Evolutionary conservation across 2,888 invertebrate genomes (phyloP), one percentile per base, ranked within the genome.

Genomic region (Nymphalis polychloros): DNA sequence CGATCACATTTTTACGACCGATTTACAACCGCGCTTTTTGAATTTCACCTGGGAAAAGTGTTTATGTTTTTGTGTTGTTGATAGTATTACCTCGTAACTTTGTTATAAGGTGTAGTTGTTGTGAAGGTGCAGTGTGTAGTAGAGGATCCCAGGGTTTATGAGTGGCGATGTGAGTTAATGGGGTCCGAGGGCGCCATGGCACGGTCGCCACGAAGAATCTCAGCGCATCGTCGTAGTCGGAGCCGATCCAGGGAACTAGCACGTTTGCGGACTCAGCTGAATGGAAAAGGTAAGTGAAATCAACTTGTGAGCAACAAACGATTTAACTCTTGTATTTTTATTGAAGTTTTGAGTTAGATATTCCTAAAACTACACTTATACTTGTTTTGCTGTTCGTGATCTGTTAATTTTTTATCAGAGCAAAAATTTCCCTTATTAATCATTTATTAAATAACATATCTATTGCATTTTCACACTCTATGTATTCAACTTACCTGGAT

Each of bases 181-280:
- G 57, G 41, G n/a, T 17, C 55, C 57, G 48, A 67, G 69, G 72
- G 72, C 59, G 77, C 60, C 69, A 91, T 92, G 92, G 90, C 91
- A 73, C 87, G 92, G 46, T 92, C 92, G 23, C 91, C 92, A 72
- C 81, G 90, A 67, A 81, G 89, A 79, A 83, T 89, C 60, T 78
- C 88, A 10, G 85, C 87, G 19, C 86, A 86, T 66, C 81, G 91
- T 68, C 78, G 89, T 71, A 85, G 86, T 73, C 77, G 90, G 71
- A 89, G 89, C 81, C 83, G 86, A 20, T 88, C 89, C 67, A 76
- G 88, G 60, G 92, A 92, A 76, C 81, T 92, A 68, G 76, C 84
- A 69, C 81, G 92, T 41, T 78, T 92, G 53, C 79, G 83, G 72
- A 87, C 86, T 4, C 91, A 92, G 67, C 87, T 91, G 72, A 89